phyloP scores from a whole-genome alignment of 2,113 vertebrate genomes.

The Argyrosomus japonicus region DNA sequence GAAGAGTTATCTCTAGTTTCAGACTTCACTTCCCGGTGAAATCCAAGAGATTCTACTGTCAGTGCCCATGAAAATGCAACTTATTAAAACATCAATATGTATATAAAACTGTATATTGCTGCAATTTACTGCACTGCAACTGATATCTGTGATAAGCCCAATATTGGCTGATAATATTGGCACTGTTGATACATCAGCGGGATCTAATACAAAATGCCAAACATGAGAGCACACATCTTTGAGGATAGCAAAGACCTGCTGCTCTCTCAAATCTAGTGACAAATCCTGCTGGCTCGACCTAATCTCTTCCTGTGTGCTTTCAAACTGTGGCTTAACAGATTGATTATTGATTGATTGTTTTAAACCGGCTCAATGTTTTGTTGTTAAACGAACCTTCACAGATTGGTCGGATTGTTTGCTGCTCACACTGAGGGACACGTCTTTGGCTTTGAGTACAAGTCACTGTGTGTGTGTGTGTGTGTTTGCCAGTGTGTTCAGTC shows the following conservation, averaged over 20 bases:
- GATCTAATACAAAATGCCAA: neutral
- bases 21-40: neutral
- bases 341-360: conserved; percentile 44
- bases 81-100: too few species aligned
- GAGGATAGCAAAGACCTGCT: neutral
- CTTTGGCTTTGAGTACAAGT: conserved; percentile 27
- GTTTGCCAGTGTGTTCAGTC: conserved; percentile 14
- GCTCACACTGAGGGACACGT: conserved; percentile 9
- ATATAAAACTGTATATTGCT: neutral
- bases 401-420: neutral
- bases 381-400: conserved; percentile 25
- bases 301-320: neutral
- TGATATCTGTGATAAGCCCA: neutral
- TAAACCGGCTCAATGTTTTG: conserved; percentile 18
- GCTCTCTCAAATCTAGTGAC: neutral
- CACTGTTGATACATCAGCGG: conserved; percentile 15
- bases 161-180: neutral
- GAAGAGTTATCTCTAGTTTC: neutral
- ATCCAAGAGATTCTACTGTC: neutral
- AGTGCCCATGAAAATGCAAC: too few species aligned
- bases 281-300: neutral
- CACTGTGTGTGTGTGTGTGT: conserved; percentile 20
- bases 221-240: conserved; percentile 2
- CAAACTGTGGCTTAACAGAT: neutral
- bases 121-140: neutral